A percentile compares a stretch with the other conserved stretches of the same genome.
Evolutionary conservation across 2,113 vertebrate genomes (phyloP).

Genomic region (Strigops habroptila): DNA sequence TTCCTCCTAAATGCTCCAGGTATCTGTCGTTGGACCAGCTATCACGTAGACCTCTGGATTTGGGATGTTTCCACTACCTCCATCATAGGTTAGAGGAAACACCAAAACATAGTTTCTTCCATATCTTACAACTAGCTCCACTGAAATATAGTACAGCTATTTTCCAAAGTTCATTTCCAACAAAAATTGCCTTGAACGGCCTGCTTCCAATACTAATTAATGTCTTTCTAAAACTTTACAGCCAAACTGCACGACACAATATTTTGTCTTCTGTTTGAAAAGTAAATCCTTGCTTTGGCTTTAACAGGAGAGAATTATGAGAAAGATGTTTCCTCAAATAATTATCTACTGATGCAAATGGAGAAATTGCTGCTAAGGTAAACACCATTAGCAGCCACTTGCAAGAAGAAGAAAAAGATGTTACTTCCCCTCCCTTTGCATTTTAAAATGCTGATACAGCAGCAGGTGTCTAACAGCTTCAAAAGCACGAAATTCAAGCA

Average conservation of each 20-base stretch:
- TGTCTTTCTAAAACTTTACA: background rate
- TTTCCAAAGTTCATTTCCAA: background rate
- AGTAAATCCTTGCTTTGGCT: background rate
- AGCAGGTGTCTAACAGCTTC: background rate
- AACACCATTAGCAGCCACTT: background rate
- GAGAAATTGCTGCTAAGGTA: background rate
- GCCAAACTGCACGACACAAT: background rate
- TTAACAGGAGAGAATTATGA: background rate
- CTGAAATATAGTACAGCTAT: background rate
- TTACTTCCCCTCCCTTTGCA: background rate
- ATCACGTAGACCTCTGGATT: background rate
- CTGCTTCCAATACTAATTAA: background rate
- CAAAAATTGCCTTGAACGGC: background rate
- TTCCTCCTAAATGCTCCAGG: background rate
- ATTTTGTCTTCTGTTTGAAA: background rate
- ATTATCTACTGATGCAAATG: background rate
- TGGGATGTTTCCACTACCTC: background rate
- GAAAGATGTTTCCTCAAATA: background rate
- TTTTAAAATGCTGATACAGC: constrained; percentile 17
- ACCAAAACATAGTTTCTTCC: background rate
- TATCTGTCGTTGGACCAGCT: background rate
- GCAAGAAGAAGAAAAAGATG: background rate
- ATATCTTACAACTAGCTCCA: background rate
- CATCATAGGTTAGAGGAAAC: background rate
- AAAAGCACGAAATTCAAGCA: background rate